Evolutionary conservation across 2,888 invertebrate species (phyloP).

Genomic region (Aleiodes leptofemur): DNA sequence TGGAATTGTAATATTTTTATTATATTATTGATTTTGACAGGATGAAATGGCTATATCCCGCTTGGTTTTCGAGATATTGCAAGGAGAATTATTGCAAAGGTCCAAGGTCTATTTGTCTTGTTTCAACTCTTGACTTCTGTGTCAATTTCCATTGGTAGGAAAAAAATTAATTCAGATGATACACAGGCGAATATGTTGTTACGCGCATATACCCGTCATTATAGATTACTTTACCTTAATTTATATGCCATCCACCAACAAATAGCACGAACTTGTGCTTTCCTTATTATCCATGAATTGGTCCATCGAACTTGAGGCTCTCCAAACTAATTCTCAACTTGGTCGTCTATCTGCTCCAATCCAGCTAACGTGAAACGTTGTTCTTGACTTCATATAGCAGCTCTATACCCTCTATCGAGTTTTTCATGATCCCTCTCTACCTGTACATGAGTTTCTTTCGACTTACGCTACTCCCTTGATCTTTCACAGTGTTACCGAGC

Average conservation of each 20-base stretch:
- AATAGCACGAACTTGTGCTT: background rate
- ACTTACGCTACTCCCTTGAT: background rate
- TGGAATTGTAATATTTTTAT: too few species aligned
- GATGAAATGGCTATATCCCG: too few species aligned
- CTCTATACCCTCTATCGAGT: background rate
- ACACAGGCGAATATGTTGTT: too few species aligned
- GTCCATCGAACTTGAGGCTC: constrained; percentile 8
- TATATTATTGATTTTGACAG: too few species aligned
- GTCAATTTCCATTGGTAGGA: too few species aligned
- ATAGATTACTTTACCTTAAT: background rate
- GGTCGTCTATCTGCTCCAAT: constrained; percentile 8
- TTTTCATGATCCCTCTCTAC: background rate
- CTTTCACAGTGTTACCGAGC: background rate
- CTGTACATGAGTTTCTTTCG: background rate
- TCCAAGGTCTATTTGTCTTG: too few species aligned
- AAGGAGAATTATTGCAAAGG: too few species aligned
- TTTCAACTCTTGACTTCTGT: too few species aligned
- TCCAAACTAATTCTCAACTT: constrained; percentile 18
- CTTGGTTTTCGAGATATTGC: too few species aligned
- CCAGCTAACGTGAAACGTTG: background rate
- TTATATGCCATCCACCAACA: background rate
- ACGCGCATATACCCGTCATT: background rate
- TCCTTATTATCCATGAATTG: background rate
- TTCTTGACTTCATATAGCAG: background rate
- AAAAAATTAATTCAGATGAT: too few species aligned